Percentiles rank a stretch among this genome's conserved stretches.
Conservation (phyloP, 2,113 vertebrate genomes). For the Ammodytes marinus region DNA sequence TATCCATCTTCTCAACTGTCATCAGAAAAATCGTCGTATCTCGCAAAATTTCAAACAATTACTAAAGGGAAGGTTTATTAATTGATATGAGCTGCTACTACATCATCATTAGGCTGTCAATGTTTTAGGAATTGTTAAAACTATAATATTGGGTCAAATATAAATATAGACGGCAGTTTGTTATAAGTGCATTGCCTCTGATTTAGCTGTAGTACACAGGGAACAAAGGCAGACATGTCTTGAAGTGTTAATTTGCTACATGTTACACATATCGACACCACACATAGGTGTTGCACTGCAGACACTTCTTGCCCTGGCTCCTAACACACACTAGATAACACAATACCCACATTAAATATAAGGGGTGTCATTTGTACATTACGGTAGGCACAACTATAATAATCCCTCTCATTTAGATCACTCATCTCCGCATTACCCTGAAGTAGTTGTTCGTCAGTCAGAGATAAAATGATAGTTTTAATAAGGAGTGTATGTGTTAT, state of each 20-base stretch:
- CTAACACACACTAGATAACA: not conserved
- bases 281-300: constrained; percentile 25
- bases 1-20: not conserved
- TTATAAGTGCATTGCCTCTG: constrained; percentile 17
- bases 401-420: constrained; percentile 32
- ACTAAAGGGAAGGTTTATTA: not conserved
- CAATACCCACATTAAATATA: constrained; percentile 8
- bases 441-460: not conserved
- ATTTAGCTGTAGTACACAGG: constrained; percentile 22
- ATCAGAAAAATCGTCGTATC: not conserved
- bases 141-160: constrained; percentile 3
- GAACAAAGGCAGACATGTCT: constrained; percentile 24
- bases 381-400: constrained; percentile 38
- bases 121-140: not conserved
- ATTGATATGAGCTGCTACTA: not conserved
- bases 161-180: not conserved
- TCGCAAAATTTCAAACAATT: not conserved
- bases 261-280: constrained; percentile 18
- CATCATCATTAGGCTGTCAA: not conserved
- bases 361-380: constrained; percentile 36
- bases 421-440: constrained; percentile 22
- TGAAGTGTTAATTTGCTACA: constrained; percentile 22
- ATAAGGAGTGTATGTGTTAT: constrained; percentile 41
- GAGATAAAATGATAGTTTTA: constrained; percentile 50
- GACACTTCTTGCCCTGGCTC: constrained; percentile 13